Conservation (phyloP, 2,113 vertebrate species). For the Calyptomena viridis region DNA sequence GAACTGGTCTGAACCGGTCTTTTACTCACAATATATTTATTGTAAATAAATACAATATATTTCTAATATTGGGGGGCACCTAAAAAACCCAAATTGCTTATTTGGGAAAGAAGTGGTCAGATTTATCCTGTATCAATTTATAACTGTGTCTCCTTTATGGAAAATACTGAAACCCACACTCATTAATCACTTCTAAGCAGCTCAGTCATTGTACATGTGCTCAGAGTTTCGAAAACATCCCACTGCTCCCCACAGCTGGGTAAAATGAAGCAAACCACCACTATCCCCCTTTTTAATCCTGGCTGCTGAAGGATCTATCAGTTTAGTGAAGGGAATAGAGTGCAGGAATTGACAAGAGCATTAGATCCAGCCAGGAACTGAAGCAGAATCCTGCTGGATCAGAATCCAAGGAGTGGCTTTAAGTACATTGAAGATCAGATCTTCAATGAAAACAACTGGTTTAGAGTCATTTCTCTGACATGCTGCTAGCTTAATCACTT, state of each 20-base stretch:
- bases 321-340: neutral
- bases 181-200: neutral
- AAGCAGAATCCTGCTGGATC: neutral
- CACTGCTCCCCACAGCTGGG: neutral
- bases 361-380: neutral
- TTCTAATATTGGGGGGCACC: neutral
- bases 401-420: neutral
- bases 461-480: constrained; percentile 16
- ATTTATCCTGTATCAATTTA: neutral
- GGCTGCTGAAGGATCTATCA: neutral
- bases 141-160: neutral
- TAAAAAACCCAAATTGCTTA: neutral
- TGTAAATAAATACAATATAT: neutral
- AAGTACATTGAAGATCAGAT: neutral
- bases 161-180: neutral
- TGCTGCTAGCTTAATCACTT: constrained; percentile 13
- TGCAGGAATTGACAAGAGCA: neutral
- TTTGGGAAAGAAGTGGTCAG: neutral
- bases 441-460: constrained; percentile 16
- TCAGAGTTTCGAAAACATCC: neutral
- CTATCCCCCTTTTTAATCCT: neutral
- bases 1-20: too few relatives aligned
- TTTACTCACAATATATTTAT: too few relatives aligned
- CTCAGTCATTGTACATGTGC: neutral
- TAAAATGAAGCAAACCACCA: neutral